Conservation (phyloP, 2,797 vertebrate species). For the Megaceryle alcyon region DNA sequence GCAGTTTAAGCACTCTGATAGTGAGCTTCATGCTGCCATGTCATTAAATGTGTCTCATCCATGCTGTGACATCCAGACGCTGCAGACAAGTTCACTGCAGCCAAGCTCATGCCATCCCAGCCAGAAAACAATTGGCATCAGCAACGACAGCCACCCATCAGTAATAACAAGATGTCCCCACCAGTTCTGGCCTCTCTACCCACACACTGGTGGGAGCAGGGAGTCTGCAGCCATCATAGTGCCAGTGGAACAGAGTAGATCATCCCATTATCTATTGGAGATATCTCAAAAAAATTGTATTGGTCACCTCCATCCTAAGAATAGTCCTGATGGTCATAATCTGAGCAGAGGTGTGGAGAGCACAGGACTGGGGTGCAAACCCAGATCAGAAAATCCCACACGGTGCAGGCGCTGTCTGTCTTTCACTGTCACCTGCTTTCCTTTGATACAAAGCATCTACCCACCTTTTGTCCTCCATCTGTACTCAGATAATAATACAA, state of each 20-base stretch:
- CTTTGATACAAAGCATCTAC: background rate
- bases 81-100: background rate
- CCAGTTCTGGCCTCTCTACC: background rate
- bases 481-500: background rate
- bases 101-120: background rate
- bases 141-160: background rate
- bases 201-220: accelerated
- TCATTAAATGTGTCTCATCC: accelerated
- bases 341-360: background rate
- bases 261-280: background rate
- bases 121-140: accelerated
- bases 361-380: background rate
- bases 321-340: too few species aligned
- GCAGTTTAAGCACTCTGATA: background rate
- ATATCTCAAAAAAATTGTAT: background rate
- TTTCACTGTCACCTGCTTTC: background rate
- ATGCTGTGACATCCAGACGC: background rate
- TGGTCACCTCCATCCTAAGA: background rate
- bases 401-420: background rate
- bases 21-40: background rate
- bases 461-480: background rate
- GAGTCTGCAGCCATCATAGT: background rate
- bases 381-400: background rate
- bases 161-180: accelerated
- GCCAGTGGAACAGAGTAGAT: background rate